Evolutionary conservation across 2,888 invertebrate species (phyloP), one percentile per base, ranked within the genome.

Genomic region (Drosophila ochracea): DNA sequence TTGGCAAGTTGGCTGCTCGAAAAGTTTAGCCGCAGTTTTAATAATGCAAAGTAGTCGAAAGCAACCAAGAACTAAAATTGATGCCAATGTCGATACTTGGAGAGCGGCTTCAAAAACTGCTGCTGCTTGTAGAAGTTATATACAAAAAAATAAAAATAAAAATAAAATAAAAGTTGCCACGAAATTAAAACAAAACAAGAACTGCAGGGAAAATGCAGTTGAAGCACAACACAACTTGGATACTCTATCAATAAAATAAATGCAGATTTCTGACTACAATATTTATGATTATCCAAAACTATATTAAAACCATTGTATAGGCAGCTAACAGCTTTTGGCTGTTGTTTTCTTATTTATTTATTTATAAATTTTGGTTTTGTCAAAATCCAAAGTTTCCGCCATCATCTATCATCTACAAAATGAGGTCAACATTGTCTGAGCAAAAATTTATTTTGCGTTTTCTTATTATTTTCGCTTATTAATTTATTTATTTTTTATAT

Each of bases 11-110:
- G 64, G 52, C 66, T 68, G 63, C 73, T 64, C 50, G 71, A 78
- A 86, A 84, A 86, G 76, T 84, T 84, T 63, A 59, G 74, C 69
- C 76, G 86, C 82, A 89, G 79, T 89, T 77, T 73, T 77, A 84
- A 86, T 89, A 84, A 81, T 75, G 71, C 81, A 78, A 73, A 89
- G 89, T 82, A 84, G 73, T 72, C 75, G 61, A 73, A 81, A 39
- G 61, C 72, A 50, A 49, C 61, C 77, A 63, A 77, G 84, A 71
- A 30, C 30, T 73, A 75, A 64, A 86, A 84, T 84, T 87, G 84
- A 86, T 81, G 79, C 84, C 75, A 80, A 73, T 83, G 75, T 71
- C 76, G 78, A 78, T 80, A 71, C 67, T 70, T 80, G 19, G 68
- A 85, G 89, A 82, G 68, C 84, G 73, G 68, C 84, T 84, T 89